Conservation (phyloP, 2,797 vertebrate genomes). For the Cephalopachus bancanus region DNA sequence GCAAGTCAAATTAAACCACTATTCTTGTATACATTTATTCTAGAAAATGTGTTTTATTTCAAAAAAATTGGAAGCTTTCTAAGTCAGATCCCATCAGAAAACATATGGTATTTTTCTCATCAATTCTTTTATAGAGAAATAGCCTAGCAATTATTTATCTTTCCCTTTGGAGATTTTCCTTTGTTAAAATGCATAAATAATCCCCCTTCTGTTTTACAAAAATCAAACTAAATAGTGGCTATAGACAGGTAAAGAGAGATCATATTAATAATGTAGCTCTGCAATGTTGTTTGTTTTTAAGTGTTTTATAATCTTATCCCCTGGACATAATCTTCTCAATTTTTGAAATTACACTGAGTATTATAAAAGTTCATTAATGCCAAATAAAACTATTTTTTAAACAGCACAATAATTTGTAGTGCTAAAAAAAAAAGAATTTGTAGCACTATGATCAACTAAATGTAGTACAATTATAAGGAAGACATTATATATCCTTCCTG, state of each 20-base stretch:
- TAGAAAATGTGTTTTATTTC: background rate
- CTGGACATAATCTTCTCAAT: constrained; percentile 38
- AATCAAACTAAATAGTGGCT: background rate
- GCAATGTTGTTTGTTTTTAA: background rate
- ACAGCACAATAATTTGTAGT: background rate
- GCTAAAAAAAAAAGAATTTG: background rate
- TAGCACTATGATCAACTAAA: background rate
- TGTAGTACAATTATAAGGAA: background rate
- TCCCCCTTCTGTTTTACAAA: constrained; percentile 45
- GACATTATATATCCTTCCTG: background rate
- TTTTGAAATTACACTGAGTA: constrained; percentile 30
- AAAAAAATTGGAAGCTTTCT: constrained; percentile 45
- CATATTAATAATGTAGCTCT: background rate
- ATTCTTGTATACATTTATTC: background rate
- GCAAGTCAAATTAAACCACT: background rate
- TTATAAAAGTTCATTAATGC: background rate
- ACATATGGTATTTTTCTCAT: constrained; percentile 39
- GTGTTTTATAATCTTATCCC: background rate
- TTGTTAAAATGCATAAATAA: constrained; percentile 53
- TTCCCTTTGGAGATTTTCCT: constrained; percentile 5
- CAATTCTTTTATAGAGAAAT: constrained; percentile 18
- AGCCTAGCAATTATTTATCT: constrained; percentile 62
- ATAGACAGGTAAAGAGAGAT: background rate
- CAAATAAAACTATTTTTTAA: background rate
- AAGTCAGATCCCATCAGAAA: background rate